Evolutionary conservation across 2,113 vertebrate genomes (phyloP).

Genomic region (Lamprotornis superbus): DNA sequence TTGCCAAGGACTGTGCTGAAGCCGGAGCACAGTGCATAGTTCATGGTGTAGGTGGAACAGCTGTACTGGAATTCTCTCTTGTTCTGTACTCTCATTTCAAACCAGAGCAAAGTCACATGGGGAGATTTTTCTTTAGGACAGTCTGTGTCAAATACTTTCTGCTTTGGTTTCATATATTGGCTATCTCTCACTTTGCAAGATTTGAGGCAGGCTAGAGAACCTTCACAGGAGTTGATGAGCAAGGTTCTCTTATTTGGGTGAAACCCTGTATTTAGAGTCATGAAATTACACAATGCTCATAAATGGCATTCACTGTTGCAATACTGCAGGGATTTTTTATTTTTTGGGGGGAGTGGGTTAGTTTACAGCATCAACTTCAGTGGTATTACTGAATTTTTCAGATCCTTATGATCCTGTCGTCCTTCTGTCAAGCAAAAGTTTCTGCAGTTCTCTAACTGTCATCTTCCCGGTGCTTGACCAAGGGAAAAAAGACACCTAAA

Average conservation of each 20-base stretch:
- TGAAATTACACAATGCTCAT: background rate
- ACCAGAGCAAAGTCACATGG: background rate
- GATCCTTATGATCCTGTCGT: background rate
- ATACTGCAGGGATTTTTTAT: background rate
- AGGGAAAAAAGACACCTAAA: background rate
- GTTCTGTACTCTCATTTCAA: background rate
- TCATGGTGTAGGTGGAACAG: background rate
- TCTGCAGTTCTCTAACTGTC: background rate
- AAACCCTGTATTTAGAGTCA: background rate
- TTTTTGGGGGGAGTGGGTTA: rapidly evolving
- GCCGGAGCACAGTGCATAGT: background rate
- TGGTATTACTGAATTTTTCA: background rate
- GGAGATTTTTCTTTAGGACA: background rate
- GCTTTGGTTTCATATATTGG: background rate
- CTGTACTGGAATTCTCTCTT: background rate
- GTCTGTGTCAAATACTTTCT: background rate
- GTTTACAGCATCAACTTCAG: background rate
- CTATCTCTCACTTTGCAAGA: background rate
- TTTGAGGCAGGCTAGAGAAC: background rate
- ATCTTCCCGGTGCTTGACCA: background rate
- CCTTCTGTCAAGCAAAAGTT: background rate
- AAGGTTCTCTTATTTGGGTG: background rate
- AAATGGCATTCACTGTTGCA: background rate
- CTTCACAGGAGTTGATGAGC: background rate
- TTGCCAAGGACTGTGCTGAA: background rate